These are phyloP conservation scores for Heterochromis multidens DNA, from an alignment of 2,113 vertebrate genomes.

Conservation along the genomic window DNA sequence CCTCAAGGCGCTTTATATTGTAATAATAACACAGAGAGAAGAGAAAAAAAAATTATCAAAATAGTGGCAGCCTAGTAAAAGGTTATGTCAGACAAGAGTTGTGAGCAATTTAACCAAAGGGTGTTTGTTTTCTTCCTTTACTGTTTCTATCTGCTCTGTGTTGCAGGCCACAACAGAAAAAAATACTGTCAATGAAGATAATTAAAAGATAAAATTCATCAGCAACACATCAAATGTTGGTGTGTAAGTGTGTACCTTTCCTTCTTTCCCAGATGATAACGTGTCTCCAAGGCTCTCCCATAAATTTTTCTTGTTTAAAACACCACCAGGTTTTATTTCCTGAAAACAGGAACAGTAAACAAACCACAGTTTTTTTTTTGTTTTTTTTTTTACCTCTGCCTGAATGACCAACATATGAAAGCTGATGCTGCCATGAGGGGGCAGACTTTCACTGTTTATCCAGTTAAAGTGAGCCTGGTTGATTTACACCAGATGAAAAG, in stretches of 20 bases:
- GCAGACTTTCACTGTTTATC: background rate
- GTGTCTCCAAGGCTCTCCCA: conserved; percentile 80
- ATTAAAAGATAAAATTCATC: background rate
- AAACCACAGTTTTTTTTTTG: no score
- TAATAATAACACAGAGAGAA: no score
- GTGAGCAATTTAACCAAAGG: no score
- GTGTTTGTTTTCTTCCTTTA: no score
- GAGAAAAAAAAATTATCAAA: no score
- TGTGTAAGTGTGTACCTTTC: background rate
- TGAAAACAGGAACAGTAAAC: conserved; percentile 40
- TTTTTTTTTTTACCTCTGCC: background rate
- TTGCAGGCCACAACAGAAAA: no score
- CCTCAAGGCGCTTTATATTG: no score
- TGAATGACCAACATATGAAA: background rate
- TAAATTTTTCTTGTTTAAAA: conserved; percentile 80
- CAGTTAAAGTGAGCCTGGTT: background rate
- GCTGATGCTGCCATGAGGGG: conserved; percentile 2
- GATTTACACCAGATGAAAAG: background rate
- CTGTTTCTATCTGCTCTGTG: no score
- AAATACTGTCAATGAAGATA: no score
- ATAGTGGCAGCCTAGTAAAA: no score
- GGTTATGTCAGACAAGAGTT: no score
- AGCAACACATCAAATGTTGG: background rate
- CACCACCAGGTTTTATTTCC: conserved; percentile 85
- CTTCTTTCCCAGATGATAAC: conserved; percentile 22